phyloP scores from a whole-genome alignment of 2,113 vertebrate genomes.

The Urocolius indicus region DNA sequence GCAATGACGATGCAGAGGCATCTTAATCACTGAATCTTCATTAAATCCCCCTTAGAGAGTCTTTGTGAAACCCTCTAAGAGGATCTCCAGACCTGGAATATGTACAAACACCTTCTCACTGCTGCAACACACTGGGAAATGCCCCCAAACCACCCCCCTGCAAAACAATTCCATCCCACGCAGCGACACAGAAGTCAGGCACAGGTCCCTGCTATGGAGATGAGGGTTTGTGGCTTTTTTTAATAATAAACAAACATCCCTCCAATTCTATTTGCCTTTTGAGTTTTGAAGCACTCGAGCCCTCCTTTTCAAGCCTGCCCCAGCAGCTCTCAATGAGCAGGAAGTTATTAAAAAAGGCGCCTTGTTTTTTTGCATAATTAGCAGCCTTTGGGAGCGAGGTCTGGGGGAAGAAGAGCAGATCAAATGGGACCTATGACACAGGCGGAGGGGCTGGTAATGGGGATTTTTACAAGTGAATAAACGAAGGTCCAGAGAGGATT shows the following conservation, averaged over 20 bases:
- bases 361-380: not conserved
- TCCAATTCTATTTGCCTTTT: not conserved
- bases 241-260: not conserved
- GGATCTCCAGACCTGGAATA: not conserved
- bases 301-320: not conserved
- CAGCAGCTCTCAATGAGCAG: not conserved
- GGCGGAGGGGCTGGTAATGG: not conserved
- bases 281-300: not conserved
- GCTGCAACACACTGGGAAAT: not conserved
- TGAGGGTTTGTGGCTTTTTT: accelerated
- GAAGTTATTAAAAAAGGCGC: not conserved
- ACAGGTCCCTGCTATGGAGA: not conserved
- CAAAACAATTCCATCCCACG: not conserved
- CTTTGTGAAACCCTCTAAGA: slow-evolving; percentile 9
- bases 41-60: slow-evolving; percentile 8
- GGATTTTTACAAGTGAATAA: not conserved
- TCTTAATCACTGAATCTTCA: slow-evolving; percentile 1
- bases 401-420: not conserved
- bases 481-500: not conserved
- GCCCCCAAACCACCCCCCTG: not conserved
- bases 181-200: not conserved
- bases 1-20: not conserved
- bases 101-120: accelerated
- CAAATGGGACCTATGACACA: not conserved
- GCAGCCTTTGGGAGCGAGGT: not conserved